Evolutionary conservation across 2,888 invertebrate genomes (phyloP), one percentile per base, ranked within the genome.

Genomic region (Harpalus rufipes): DNA sequence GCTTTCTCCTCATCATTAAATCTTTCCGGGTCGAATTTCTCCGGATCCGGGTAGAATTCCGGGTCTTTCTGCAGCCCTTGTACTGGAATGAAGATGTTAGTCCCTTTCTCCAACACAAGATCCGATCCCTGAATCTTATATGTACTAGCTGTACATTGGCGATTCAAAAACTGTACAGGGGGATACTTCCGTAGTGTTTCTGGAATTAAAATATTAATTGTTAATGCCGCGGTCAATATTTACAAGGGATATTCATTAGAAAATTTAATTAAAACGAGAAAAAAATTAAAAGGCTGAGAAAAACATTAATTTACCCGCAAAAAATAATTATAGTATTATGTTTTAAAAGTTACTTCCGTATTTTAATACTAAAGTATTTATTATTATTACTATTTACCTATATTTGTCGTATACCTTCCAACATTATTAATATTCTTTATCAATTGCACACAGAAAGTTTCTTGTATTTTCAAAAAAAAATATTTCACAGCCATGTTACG

Each of bases 151-250:
- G 79, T 80, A 16, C 85, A 85, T 72, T 85, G 68, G 21, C 85
- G 44, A 14, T 85, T 85, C 58, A 85, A 61, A 16, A 80, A 68
- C 41, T 16, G 39, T 14, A 85, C 72, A 5, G 85, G 80, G n/a
- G 85, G 85, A 59, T 85, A 85, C 68, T 85, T 85, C 7, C 85
- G 65, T 21, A 85, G 68, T 25, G 85, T 85, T 80, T 85, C 85
- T 85, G 68, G 10, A 85, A 85, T 61, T 80, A 61, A 61, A 80
- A 56, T 58, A 8, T 78, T 56, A 74, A 74, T 74, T 74, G 41
- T 74, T 74, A 74, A 44, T 74, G 72, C 25, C 21, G 25, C 12
- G 61, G 61, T 16, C 21, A 18, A 72, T 18, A 44, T 74, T 74
- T 74, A 5, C 6, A 51, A 8, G 12, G 12, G 10, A 51, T 51